phyloP scores from a whole-genome alignment of 2,113 vertebrate genomes.

The Ammodytes dubius region DNA sequence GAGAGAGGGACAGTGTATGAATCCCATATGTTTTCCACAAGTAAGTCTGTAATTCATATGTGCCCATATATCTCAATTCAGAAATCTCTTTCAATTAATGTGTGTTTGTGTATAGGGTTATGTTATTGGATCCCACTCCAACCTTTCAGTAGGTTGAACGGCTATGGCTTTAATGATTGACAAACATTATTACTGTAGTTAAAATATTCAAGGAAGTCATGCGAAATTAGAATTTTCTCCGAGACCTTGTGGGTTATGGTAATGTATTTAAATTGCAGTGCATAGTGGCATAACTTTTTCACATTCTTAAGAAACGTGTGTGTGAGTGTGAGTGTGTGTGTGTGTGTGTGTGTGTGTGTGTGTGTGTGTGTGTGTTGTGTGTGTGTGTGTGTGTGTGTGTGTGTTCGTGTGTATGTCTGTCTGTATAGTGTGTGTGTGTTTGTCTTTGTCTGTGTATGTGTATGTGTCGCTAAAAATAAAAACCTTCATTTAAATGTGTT shows the following conservation, averaged over 20 bases:
- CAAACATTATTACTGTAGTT: background rate
- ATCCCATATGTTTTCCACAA: conserved; percentile 64
- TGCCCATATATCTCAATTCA: conserved; percentile 52
- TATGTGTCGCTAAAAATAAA: no score
- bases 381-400: no score
- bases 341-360: no score
- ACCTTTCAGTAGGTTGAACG: background rate
- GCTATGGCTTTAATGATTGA: background rate
- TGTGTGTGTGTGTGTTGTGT: no score
- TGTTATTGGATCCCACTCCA: background rate
- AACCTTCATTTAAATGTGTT: background rate
- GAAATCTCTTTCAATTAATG: conserved; percentile 34
- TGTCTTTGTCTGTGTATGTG: no score
- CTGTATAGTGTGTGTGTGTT: no score
- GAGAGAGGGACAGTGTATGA: conserved; percentile 52
- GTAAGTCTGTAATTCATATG: conserved; percentile 26
- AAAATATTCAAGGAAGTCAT: background rate
- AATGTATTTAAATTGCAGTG: background rate
- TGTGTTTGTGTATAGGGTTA: background rate
- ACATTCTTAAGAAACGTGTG: background rate
- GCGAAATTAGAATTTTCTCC: background rate
- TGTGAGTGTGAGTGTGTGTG: no score
- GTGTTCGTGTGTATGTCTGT: no score
- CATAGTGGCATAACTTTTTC: background rate
- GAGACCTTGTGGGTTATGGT: background rate